phyloP scores from a whole-genome alignment of 1,140 invertebrate genomes.

The Calliopsis andreniformis region DNA sequence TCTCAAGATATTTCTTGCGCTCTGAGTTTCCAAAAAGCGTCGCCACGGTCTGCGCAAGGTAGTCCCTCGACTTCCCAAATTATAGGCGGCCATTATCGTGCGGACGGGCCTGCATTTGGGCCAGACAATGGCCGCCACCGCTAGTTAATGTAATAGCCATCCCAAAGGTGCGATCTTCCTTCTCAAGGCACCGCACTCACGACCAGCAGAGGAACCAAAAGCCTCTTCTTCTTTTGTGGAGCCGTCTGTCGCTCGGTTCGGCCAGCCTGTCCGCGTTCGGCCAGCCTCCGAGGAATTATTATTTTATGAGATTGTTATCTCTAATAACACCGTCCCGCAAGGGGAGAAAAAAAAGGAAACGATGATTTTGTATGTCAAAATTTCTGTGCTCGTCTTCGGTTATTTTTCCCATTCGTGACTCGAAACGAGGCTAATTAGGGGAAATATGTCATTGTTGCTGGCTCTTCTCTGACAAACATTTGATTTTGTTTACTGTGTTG shows the following conservation, averaged over 20 bases:
- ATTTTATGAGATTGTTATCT: constrained; percentile 81
- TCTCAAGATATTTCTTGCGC: not conserved
- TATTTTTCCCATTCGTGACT: not conserved
- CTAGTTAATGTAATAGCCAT: constrained; percentile 80
- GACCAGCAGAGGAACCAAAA: constrained; percentile 67
- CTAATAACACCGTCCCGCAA: constrained; percentile 74
- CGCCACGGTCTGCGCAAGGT: constrained; percentile 21
- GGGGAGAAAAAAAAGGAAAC: constrained; percentile 35
- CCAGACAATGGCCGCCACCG: constrained; percentile 76
- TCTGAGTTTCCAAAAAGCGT: not conserved
- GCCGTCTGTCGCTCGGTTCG: constrained; percentile 52
- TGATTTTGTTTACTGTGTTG: no score
- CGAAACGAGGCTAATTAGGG: not conserved
- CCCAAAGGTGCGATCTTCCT: constrained; percentile 74
- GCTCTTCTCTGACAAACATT: not conserved
- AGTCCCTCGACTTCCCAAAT: constrained; percentile 66
- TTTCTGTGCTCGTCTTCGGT: constrained; percentile 28
- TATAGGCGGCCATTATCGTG: constrained; percentile 74
- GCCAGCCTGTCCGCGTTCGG: constrained; percentile 57
- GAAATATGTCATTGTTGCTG: not conserved
- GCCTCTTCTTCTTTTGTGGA: constrained; percentile 49
- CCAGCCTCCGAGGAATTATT: constrained; percentile 71
- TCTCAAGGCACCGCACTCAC: constrained; percentile 51
- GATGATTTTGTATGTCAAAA: constrained; percentile 45
- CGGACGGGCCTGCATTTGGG: constrained; percentile 70